Evolutionary conservation across 2,797 vertebrate genomes (phyloP), one percentile per base, ranked within the genome.

Genomic region (Enoplosus armatus): DNA sequence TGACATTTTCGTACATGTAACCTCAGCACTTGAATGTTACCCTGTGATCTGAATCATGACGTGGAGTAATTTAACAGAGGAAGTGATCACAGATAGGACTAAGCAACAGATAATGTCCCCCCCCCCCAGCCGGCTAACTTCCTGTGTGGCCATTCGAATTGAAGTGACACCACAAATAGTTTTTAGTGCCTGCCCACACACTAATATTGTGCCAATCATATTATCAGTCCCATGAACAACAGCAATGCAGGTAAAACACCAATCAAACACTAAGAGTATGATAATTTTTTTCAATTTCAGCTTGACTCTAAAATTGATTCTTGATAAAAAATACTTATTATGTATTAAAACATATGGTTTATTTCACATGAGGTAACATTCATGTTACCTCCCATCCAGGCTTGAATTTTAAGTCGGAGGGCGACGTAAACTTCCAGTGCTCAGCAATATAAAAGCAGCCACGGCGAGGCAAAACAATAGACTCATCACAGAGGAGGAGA

Each of bases 391-490:
- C 37, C 37, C 55, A 61, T 61, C 11, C 18, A 67, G 79, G 39
- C 45, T 27, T 65, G 68, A 45, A 69, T 86, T 72, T 66, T n/a
- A 81, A 75, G 61, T 81, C 15, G 26, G 41, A 27, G 80, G 80
- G 51, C 70, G 60, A 70, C 53, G 35, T 31, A 65, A 89, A 88
- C 72, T 85, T 85, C 37, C 81, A 73, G 73, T 71, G 75, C 85
- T 87, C 87, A 91, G 93, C 87, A 89, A 54, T 75, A 83, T 73
- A 58, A 65, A 83, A 79, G 81, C 63, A 78, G 73, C 74, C 66
- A 66, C 65, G 72, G 76, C 31, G 26, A 85, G 69, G 83, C 81
- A 86, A 95, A 94, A 94, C 92, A 93, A 92, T 93, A 73, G 92
- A 87, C 67, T 87, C 88, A 85, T 91, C 85, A 84, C 29, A 37